phyloP scores from a whole-genome alignment of 2,797 vertebrate genomes.

The Antennarius maculatus region DNA sequence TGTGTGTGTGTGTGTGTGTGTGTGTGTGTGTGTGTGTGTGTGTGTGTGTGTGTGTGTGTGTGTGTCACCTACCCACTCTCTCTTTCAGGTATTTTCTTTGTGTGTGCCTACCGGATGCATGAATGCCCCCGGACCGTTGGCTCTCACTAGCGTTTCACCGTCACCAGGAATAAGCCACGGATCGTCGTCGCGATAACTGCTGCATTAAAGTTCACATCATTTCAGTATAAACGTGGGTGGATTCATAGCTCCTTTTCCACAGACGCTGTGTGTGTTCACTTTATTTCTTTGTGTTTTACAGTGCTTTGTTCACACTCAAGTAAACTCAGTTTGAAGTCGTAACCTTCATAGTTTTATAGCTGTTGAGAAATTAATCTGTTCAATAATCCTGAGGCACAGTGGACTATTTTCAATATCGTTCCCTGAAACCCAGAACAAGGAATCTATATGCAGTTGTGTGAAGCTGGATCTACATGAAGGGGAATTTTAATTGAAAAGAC shows the following conservation, averaged over 20 bases:
- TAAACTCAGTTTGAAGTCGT: too few relatives aligned
- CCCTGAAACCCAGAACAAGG: not conserved
- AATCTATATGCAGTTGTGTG: not conserved
- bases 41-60: too few relatives aligned
- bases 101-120: slow-evolving; percentile 82
- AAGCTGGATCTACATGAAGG: not conserved
- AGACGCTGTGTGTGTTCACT: not conserved
- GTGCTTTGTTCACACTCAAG: not conserved
- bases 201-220: slow-evolving; percentile 33
- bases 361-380: not conserved
- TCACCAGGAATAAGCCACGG: slow-evolving; percentile 36
- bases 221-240: slow-evolving; percentile 48
- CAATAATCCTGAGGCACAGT: not conserved
- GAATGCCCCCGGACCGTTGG: slow-evolving; percentile 73
- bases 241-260: slow-evolving; percentile 28
- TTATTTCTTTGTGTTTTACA: not conserved
- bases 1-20: too few relatives aligned
- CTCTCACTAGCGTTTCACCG: slow-evolving; percentile 61
- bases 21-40: too few relatives aligned
- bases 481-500: too few relatives aligned
- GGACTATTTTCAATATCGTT: not conserved
- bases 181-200: slow-evolving; percentile 16
- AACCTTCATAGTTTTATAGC: not conserved
- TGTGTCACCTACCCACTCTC: not conserved
- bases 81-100: slow-evolving; percentile 78